phyloP scores from a whole-genome alignment of 2,888 invertebrate species.

The Halictus quadricinctus region DNA sequence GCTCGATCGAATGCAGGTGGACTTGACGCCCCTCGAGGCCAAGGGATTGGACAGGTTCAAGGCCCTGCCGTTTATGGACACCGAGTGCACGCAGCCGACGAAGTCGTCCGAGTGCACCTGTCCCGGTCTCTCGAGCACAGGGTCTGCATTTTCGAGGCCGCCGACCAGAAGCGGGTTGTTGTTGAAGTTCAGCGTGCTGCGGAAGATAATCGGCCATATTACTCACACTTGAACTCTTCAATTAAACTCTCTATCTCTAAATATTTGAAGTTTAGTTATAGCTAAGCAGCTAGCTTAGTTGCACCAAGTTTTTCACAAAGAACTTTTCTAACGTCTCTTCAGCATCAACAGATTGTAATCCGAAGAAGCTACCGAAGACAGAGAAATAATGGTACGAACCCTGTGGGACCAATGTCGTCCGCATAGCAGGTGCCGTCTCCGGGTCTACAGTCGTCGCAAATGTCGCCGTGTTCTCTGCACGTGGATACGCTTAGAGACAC shows the following conservation, averaged over 20 bases:
- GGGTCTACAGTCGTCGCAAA: slow-evolving; percentile 93
- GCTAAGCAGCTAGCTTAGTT: no score
- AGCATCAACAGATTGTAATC: no score
- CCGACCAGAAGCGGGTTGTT: slow-evolving; percentile 93
- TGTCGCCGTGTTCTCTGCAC: slow-evolving; percentile 93
- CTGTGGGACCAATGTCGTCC: slow-evolving; percentile 93
- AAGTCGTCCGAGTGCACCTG: slow-evolving; percentile 96
- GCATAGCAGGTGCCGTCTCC: slow-evolving; percentile 92
- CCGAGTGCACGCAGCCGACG: slow-evolving; percentile 96
- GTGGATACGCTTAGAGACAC: slow-evolving; percentile 92
- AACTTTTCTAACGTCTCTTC: no score
- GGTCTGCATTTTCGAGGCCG: slow-evolving; percentile 92
- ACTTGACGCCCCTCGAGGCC: slow-evolving; percentile 88
- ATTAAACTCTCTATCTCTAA: no score
- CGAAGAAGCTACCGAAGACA: not conserved
- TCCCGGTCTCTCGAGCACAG: slow-evolving; percentile 93
- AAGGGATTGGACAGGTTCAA: slow-evolving; percentile 92
- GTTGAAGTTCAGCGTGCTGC: slow-evolving; percentile 95
- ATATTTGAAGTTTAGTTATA: no score
- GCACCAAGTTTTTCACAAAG: no score
- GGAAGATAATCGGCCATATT: no score
- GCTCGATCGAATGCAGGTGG: slow-evolving; percentile 89
- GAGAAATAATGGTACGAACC: slow-evolving; percentile 85
- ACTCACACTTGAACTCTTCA: no score
- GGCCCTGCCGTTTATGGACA: slow-evolving; percentile 92